Evolutionary conservation across 2,113 vertebrate genomes (phyloP).

Genomic region (Grammomys dolichurus): DNA sequence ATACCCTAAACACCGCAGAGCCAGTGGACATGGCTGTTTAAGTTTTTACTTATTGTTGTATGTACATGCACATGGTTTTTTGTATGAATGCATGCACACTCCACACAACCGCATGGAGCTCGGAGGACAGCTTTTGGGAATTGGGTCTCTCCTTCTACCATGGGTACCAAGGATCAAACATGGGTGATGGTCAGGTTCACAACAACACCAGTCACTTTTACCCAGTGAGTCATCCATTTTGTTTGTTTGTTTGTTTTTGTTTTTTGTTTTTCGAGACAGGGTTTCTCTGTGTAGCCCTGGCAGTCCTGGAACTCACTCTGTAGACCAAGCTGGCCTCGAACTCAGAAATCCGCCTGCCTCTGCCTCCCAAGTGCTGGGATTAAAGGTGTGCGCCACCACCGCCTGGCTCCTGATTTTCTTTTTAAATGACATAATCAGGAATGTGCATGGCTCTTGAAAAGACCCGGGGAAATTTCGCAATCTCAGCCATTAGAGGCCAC

Average conservation of each 20-base stretch:
- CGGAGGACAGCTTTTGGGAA: background rate
- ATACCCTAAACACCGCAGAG: background rate
- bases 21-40: accelerated
- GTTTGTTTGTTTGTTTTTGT: no score
- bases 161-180: background rate
- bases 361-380: no score
- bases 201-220: background rate
- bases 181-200: background rate
- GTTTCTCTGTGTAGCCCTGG: no score
- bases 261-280: no score
- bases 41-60: background rate
- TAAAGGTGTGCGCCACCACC: no score
- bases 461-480: background rate
- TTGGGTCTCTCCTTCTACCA: background rate
- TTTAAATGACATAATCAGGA: background rate
- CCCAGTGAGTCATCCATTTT: background rate
- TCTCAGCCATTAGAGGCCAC: background rate
- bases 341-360: no score
- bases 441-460: background rate
- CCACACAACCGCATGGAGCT: background rate
- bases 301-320: no score
- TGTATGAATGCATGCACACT: no score
- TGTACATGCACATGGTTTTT: background rate
- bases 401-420: no score
- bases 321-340: no score